Conservation (phyloP, 2,888 invertebrate species). For the Gisinianus flammeolus region DNA sequence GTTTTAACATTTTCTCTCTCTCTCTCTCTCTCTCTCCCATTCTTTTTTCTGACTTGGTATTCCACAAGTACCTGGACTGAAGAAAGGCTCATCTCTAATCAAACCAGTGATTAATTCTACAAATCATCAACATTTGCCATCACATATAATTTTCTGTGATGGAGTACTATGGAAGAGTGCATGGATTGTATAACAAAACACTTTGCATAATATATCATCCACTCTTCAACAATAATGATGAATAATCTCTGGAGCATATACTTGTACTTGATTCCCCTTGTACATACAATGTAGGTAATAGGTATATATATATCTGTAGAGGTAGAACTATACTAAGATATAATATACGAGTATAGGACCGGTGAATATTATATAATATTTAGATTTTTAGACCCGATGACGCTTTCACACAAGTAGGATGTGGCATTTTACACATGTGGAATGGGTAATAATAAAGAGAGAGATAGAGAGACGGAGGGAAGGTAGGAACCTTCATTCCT, state of each 20-base stretch:
- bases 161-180: too few species aligned
- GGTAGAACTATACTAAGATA: too few species aligned
- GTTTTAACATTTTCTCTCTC: neutral
- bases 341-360: too few species aligned
- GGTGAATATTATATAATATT: too few species aligned
- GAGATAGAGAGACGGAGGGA: neutral
- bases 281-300: too few species aligned
- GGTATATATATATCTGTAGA: too few species aligned
- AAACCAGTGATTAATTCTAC: conserved; percentile 25
- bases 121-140: conserved; percentile 26
- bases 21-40: neutral
- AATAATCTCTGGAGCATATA: too few species aligned
- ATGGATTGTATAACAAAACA: too few species aligned
- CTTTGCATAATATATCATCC: too few species aligned
- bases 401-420: neutral
- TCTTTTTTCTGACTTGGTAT: neutral
- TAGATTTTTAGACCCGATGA: too few species aligned
- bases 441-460: neutral
- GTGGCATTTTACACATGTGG: neutral
- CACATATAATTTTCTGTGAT: conserved; percentile 23
- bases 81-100: neutral
- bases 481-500: neutral
- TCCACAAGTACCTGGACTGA: neutral
- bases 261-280: too few species aligned
- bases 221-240: too few species aligned